Evolutionary conservation across 2,888 invertebrate genomes (phyloP).

Genomic region (Cheilosia grossa): DNA sequence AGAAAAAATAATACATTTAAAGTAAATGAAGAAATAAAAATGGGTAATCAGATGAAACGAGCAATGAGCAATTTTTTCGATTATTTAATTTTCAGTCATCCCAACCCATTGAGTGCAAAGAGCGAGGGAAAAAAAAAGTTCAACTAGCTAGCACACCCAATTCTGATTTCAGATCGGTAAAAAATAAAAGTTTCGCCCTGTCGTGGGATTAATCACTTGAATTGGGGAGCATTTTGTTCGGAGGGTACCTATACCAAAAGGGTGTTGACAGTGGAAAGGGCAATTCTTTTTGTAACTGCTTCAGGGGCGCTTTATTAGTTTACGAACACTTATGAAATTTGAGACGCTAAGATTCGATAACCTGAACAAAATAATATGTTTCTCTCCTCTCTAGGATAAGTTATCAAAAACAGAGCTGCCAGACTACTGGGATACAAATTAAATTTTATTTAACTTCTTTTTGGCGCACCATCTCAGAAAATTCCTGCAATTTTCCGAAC

Average conservation of each 20-base stretch:
- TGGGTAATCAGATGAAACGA: constrained; percentile 57
- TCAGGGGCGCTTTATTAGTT: too few species aligned
- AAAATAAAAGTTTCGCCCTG: not conserved
- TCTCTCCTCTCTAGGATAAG: too few species aligned
- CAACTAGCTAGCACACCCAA: not conserved
- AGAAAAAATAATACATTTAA: constrained; percentile 21
- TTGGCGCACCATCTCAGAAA: too few species aligned
- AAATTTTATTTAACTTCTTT: too few species aligned
- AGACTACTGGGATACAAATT: too few species aligned
- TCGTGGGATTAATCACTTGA: not conserved
- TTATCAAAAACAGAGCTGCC: too few species aligned
- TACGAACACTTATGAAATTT: too few species aligned
- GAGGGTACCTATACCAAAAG: not conserved
- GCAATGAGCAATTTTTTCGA: constrained; percentile 21
- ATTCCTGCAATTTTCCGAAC: too few species aligned
- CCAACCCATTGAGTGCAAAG: constrained; percentile 11
- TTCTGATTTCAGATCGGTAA: not conserved
- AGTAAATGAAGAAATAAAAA: constrained; percentile 51
- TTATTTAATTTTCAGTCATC: constrained; percentile 12
- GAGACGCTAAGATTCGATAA: too few species aligned
- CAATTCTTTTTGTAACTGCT: too few species aligned
- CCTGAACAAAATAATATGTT: too few species aligned
- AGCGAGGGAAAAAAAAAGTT: not conserved
- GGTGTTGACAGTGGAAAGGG: too few species aligned
- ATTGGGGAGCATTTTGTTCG: not conserved